Evolutionary conservation across 2,888 invertebrate genomes (phyloP).

Genomic region (Poecilus cupreus): DNA sequence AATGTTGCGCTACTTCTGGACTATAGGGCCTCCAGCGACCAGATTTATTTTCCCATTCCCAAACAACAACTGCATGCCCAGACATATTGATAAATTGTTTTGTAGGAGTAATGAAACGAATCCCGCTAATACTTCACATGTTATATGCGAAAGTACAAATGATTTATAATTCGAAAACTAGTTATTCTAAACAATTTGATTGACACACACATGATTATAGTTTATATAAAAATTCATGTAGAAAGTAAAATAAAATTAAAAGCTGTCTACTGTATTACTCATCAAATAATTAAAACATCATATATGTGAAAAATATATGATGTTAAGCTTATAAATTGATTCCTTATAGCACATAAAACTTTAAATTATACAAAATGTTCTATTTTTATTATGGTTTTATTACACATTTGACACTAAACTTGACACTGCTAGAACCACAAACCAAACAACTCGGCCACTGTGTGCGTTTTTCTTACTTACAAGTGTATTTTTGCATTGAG

Average conservation of each 20-base stretch:
- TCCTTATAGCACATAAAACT: neutral
- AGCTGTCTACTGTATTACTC: no score
- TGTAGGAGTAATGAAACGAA: neutral
- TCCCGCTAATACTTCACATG: no score
- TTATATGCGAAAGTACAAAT: neutral
- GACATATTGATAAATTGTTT: conserved; percentile 71
- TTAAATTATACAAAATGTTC: neutral
- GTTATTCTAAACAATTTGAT: neutral
- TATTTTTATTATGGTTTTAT: no score
- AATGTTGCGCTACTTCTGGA: conserved; percentile 88
- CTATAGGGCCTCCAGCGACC: conserved; percentile 90
- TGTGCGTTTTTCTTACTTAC: no score
- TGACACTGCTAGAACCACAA: no score
- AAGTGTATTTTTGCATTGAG: no score
- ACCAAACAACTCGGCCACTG: no score
- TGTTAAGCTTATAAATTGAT: no score
- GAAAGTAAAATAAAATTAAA: neutral
- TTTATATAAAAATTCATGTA: neutral
- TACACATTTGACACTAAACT: no score
- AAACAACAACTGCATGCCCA: conserved; percentile 85
- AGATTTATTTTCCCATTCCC: conserved; percentile 85
- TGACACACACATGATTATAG: conserved; percentile 1
- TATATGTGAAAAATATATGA: no score
- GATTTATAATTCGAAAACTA: neutral
- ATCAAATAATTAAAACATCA: no score